Evolutionary conservation across 1,140 invertebrate species (phyloP), one percentile per base, ranked within the genome.

Genomic region (Prorops nasuta): DNA sequence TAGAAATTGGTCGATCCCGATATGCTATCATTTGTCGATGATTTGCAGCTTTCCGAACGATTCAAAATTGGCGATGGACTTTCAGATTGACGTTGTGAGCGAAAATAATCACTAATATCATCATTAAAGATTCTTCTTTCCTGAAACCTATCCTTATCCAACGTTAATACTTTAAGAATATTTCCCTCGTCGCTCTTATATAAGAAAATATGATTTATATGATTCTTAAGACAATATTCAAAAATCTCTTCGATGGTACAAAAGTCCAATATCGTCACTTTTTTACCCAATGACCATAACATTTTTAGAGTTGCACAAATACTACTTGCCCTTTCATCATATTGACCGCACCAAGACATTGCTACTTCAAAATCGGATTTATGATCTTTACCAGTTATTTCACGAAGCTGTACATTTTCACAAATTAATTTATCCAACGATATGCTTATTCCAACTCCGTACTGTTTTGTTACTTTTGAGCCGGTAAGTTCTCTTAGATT

Each of bases 371-470:
- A 70, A 3, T 72, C 67, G 3, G 56, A 61, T 55, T 66, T 61
- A 40, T 63, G 64, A 2, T 74, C 59, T 8, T 56, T 57, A 3
- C 50, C 47, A 10, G 59, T 60, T 36, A 78, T 70, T 38, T 74
- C 63, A 32, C 72, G 71, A 18, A 63, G 57, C 67, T 79, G 80
- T 49, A 71, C 73, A 19, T 84, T 67, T 12, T 79, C 79, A 36
- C 79, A 77, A 0, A 87, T 79, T 21, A 92, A 69, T 66, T 85
- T 88, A 44, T 87, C 85, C 43, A 92, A 67, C 1, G 85, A 87
- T 35, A 92, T 80, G 28, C 89, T 89, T 10, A 91, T 81, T 10
- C 90, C 91, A 3, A 86, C 87, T 0, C 84, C 89, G 43, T 77
- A 79, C 54, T 85, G 84, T 41, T 68, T 71, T 34, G 77, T 37